Conservation (phyloP, 2,113 vertebrate species). For the Neogobius melanostomus region DNA sequence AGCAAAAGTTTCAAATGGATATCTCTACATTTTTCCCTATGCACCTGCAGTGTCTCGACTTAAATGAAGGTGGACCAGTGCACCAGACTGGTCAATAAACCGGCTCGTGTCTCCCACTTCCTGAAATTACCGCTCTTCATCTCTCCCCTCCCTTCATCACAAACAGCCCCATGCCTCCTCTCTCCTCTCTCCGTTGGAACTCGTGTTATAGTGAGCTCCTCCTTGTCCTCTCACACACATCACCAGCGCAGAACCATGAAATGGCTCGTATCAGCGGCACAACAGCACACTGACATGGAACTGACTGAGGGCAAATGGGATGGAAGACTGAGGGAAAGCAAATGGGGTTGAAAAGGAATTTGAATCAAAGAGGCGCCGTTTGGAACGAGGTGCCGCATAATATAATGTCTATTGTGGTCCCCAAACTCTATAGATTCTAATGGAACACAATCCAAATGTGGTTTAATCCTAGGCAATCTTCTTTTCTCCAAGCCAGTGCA, state of each 20-base stretch:
- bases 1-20: too few species aligned
- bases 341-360: conserved; percentile 20
- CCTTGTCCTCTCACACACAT: not conserved
- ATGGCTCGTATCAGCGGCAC: not conserved
- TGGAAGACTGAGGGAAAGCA: conserved; percentile 29
- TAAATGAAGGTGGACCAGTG: too few species aligned
- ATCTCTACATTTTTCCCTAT: too few species aligned
- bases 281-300: not conserved
- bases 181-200: not conserved
- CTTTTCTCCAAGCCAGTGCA: too few species aligned
- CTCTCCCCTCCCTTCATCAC: not conserved
- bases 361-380: not conserved
- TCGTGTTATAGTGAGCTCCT: not conserved
- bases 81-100: too few species aligned
- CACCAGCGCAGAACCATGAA: not conserved
- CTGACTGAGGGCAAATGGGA: not conserved
- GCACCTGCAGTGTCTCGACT: too few species aligned
- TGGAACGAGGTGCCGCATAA: not conserved
- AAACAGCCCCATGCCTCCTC: not conserved
- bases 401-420: not conserved
- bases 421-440: not conserved
- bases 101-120: too few species aligned
- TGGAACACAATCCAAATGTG: not conserved
- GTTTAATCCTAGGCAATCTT: too few species aligned
- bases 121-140: not conserved